Base-by-base conservation (phyloP, 2,888 invertebrate species). In the Archips crataeganus region DNA sequence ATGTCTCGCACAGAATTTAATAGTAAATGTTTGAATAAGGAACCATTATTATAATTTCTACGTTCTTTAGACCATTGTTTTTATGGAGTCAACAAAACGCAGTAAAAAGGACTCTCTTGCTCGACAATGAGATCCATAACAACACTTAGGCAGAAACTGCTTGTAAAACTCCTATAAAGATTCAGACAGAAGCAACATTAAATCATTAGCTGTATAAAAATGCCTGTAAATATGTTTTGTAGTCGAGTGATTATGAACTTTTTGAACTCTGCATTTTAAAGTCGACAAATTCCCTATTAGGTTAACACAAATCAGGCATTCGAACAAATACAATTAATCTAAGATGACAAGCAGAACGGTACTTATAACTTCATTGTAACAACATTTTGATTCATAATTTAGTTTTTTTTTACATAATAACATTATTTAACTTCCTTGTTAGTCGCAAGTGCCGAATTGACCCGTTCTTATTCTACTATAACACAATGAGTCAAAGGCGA, bases 101-200 rank as follows among this genome's bases (percentile, higher is more conserved):
- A 54, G 69, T 64, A 73, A 51, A 47, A 60, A 51, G 69, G 51
- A 54, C 60, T 57, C 10, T 23, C 49, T 32, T 3, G 13, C 9
- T 39, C 42, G 10, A 51, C 57, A 68, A 54, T 57, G 62, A 47
- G 57, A 61, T 51, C 45, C 62, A 70, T 70, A 65, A 74, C 64
- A 60, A 64, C 10, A 36, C 36, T 57, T 67, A 8, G 39, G 57
- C 57, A 67, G 54, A 57, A 23, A 70, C 54, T 59, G 39, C 23
- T 63, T 74, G 70, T 74, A 74, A 74, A 74, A 70, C 32, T 74
- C 65, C 69, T 74, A 74, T 70, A 70, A 74, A 74, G 36, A 73
- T 61, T 65, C n/a, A 64, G 51, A 65, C 60, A 64, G 39, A 65
- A 64, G 64, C 64, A 49, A 45, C 49, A 34, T 42, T 66, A 59